Evolutionary conservation across 2,113 vertebrate genomes (phyloP).

Genomic region (Apeltes quadracus): DNA sequence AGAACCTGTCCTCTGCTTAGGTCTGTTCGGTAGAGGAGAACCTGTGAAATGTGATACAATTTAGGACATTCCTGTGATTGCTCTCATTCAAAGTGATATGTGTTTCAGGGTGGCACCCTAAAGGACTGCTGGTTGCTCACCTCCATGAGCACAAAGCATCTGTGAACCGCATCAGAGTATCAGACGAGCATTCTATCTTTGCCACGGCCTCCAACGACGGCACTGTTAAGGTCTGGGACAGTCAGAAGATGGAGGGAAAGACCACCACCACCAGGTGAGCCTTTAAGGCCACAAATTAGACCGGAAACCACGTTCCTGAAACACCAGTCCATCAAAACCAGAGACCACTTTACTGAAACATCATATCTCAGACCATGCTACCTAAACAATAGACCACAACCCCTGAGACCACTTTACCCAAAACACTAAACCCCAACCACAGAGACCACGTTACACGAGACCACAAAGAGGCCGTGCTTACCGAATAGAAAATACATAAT

Average conservation of each 20-base stretch:
- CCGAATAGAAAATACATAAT: no score
- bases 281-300: background rate
- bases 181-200: slow-evolving; percentile 96
- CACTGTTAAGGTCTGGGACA: slow-evolving; percentile 98
- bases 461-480: no score
- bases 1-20: no score
- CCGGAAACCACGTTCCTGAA: background rate
- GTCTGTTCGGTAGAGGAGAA: no score
- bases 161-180: slow-evolving; percentile 93
- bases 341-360: background rate
- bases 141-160: slow-evolving; percentile 98
- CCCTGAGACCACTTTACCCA: background rate
- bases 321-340: background rate
- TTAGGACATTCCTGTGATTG: no score
- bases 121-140: slow-evolving; percentile 94
- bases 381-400: background rate
- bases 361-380: background rate
- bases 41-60: no score
- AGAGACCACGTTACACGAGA: no score
- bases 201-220: slow-evolving; percentile 97
- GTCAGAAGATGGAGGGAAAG: slow-evolving; percentile 99
- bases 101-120: slow-evolving; percentile 92
- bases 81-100: background rate
- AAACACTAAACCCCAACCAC: no score
- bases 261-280: slow-evolving; percentile 93